Evolutionary conservation across 2,888 invertebrate species (phyloP).

Genomic region (Leptura quadrifasciata): DNA sequence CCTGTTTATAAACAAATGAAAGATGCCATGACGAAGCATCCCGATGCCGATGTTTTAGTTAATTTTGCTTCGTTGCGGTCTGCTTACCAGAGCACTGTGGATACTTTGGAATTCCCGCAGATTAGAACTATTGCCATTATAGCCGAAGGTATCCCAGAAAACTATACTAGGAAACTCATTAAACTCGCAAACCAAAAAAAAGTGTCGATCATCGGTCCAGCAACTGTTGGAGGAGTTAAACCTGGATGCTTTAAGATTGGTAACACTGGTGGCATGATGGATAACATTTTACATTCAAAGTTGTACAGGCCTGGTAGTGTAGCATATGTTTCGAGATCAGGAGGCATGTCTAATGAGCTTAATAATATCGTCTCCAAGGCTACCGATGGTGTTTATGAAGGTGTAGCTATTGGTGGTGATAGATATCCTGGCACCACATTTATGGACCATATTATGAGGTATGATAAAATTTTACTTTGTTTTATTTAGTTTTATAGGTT

Average conservation of each 20-base stretch:
- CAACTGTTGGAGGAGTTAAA: constrained; percentile 97
- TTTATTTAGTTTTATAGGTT: too few relatives aligned
- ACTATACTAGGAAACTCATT: constrained; percentile 96
- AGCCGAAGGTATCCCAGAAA: constrained; percentile 99
- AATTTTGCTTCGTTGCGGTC: constrained; percentile 98
- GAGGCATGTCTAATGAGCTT: constrained; percentile 99
- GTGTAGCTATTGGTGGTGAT: constrained; percentile 98
- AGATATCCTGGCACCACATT: constrained; percentile 97
- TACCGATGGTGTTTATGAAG: constrained; percentile 98
- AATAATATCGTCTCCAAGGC: constrained; percentile 98
- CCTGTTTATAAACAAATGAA: constrained; percentile 97
- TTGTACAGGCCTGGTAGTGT: constrained; percentile 97
- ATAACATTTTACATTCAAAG: constrained; percentile 98
- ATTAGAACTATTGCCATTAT: constrained; percentile 98
- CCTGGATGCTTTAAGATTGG: constrained; percentile 99
- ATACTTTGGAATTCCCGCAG: constrained; percentile 95
- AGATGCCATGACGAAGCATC: constrained; percentile 95
- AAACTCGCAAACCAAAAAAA: constrained; percentile 87
- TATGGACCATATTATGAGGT: constrained; percentile 95
- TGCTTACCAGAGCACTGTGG: constrained; percentile 96
- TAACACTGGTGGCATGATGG: constrained; percentile 99
- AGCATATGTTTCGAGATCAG: constrained; percentile 98
- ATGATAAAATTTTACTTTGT: constrained; percentile 2
- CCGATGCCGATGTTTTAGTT: constrained; percentile 95
- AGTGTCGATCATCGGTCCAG: constrained; percentile 78